A percentile compares a stretch with the other conserved stretches of the same genome.
These are phyloP conservation scores for Buphagus erythrorhynchus DNA, from an alignment of 2,797 vertebrate genomes.

Conservation along the genomic window DNA sequence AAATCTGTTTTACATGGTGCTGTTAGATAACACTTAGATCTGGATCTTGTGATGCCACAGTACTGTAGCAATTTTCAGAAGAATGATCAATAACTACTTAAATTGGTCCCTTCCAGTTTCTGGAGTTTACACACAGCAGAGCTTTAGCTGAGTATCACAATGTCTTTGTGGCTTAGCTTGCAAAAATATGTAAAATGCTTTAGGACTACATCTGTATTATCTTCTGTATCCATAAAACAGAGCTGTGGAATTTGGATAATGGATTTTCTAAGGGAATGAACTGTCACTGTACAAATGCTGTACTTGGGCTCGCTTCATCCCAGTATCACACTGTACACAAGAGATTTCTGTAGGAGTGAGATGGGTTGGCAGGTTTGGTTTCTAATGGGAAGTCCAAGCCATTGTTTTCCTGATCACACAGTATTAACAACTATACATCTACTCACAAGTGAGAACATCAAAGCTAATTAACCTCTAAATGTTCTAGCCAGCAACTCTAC, in stretches of 20 bases:
- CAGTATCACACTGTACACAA: not conserved
- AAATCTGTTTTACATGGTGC: not conserved
- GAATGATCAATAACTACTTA: not conserved
- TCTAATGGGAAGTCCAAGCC: not conserved
- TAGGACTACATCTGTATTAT: not conserved
- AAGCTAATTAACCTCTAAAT: not conserved
- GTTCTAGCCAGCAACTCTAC: not conserved
- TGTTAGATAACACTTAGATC: not conserved
- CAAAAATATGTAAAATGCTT: not conserved
- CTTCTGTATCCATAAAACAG: not conserved
- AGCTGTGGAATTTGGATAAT: not conserved
- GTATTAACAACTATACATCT: not conserved
- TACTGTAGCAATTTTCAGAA: not conserved
- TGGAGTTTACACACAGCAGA: not conserved
- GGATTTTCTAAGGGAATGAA: not conserved
- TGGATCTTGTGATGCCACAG: not conserved
- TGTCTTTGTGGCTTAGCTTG: not conserved
- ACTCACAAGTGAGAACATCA: not conserved
- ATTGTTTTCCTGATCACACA: not conserved
- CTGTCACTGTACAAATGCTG: not conserved
- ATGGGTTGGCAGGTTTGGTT: not conserved
- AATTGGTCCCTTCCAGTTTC: not conserved
- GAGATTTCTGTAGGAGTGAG: not conserved
- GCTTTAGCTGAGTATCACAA: accelerated
- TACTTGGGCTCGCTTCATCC: not conserved